Percentiles rank a stretch among this genome's conserved stretches.
Conservation (phyloP, 2,797 vertebrate genomes). For the Melanotaenia trifasciata region DNA sequence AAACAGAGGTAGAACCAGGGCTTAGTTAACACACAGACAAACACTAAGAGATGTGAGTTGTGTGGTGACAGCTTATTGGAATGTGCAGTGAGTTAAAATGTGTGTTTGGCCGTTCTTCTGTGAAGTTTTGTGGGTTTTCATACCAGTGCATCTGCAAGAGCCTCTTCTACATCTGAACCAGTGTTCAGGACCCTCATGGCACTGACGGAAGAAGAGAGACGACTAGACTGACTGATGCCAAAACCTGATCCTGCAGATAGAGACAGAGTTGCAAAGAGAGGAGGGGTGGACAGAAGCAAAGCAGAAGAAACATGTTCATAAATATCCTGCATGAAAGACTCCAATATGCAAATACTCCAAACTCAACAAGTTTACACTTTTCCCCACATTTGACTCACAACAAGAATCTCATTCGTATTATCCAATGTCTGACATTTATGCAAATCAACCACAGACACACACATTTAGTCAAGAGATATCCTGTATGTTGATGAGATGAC, state of each 20-base stretch:
- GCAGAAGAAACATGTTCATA: conserved; percentile 13
- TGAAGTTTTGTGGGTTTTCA: conserved; percentile 13
- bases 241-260: conserved; percentile 84
- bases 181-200: conserved; percentile 97
- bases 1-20: conserved; percentile 80
- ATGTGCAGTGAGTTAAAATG: conserved; percentile 1
- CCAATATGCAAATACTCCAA: neutral
- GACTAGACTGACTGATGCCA: conserved; percentile 93
- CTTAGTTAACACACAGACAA: conserved; percentile 69
- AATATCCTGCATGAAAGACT: neutral
- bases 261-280: conserved; percentile 11
- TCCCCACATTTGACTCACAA: conserved; percentile 16
- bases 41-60: conserved; percentile 39
- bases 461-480: conserved; percentile 41
- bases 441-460: conserved; percentile 14
- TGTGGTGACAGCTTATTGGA: conserved; percentile 23
- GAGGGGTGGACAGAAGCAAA: conserved; percentile 12
- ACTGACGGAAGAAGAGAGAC: conserved; percentile 94
- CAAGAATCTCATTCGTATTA: conserved; percentile 12
- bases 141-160: conserved; percentile 97
- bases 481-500: conserved; percentile 65
- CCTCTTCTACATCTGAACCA: conserved; percentile 95
- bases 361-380: conserved; percentile 4
- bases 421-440: conserved; percentile 22
- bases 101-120: neutral